A percentile compares a stretch with the other conserved stretches of the same genome.
phyloP scores from a whole-genome alignment of 2,888 invertebrate genomes.

The Strigamia maritima region DNA sequence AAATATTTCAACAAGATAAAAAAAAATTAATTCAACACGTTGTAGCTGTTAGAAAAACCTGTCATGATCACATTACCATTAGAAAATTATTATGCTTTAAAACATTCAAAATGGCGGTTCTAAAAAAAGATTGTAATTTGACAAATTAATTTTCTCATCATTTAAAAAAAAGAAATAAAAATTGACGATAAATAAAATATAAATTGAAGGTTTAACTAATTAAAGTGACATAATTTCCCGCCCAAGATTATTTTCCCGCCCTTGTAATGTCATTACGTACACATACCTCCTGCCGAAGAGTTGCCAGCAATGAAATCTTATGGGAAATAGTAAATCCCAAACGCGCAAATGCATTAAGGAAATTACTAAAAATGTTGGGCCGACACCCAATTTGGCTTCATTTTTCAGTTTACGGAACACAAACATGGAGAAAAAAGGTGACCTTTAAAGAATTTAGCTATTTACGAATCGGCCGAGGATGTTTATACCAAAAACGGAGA shows the following conservation, averaged over 20 bases:
- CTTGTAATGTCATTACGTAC: neutral
- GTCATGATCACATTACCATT: neutral
- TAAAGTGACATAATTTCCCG: neutral
- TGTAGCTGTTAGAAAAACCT: neutral
- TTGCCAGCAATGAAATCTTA: neutral
- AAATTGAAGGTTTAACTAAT: neutral
- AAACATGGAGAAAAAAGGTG: neutral
- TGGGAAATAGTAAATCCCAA: constrained; percentile 9
- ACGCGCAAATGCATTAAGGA: constrained; percentile 5
- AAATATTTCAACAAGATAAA: neutral
- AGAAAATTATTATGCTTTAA: neutral
- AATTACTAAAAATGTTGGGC: constrained; percentile 5
- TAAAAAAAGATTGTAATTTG: too few relatives aligned
- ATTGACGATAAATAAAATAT: neutral
- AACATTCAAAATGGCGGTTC: too few relatives aligned
- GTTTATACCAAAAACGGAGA: neutral
- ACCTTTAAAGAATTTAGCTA: neutral
- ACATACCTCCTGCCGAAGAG: neutral
- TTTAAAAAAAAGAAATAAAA: too few relatives aligned
- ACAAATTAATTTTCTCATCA: too few relatives aligned
- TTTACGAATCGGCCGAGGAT: neutral
- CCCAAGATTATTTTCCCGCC: neutral
- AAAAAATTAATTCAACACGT: neutral
- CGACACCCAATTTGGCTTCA: constrained; percentile 6
- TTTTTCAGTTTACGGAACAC: neutral